phyloP scores from a whole-genome alignment of 2,888 invertebrate genomes.

The Lithophane socia region DNA sequence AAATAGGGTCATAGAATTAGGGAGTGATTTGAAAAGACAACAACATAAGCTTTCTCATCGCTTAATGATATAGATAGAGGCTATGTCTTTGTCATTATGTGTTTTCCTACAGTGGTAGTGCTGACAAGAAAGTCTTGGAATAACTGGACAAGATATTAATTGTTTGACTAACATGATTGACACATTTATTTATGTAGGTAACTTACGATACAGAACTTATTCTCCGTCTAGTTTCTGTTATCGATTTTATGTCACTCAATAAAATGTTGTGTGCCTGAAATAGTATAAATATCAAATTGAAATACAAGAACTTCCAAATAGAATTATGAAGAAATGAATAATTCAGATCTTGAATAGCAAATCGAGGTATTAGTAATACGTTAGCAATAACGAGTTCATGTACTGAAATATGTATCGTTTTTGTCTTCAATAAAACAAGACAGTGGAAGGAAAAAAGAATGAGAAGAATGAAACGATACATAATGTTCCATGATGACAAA shows the following conservation, averaged over 20 bases:
- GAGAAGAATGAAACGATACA: slow-evolving; percentile 7
- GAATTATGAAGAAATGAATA: slow-evolving; percentile 33
- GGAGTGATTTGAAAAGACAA: background rate
- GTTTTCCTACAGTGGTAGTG: background rate
- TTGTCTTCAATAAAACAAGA: slow-evolving; percentile 22
- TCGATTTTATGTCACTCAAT: slow-evolving; percentile 14
- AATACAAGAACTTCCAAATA: slow-evolving; percentile 16
- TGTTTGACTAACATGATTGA: background rate
- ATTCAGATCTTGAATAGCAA: slow-evolving; percentile 35
- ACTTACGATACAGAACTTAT: background rate
- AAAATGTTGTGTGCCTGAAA: background rate
- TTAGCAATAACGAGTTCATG: slow-evolving; percentile 10
- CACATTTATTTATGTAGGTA: background rate
- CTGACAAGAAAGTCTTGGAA: background rate
- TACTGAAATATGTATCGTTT: slow-evolving; percentile 22
- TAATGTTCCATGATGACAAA: slow-evolving; percentile 6
- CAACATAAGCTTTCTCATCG: background rate
- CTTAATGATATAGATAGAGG: background rate
- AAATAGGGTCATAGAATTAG: background rate
- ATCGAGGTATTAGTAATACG: slow-evolving; percentile 16
- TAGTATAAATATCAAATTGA: slow-evolving; percentile 7
- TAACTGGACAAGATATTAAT: background rate
- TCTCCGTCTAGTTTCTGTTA: background rate
- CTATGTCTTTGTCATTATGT: background rate
- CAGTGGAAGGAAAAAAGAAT: slow-evolving; percentile 5